A percentile compares a stretch with the other conserved stretches of the same genome.
Conservation (phyloP, 1,140 invertebrate genomes). For the Caenorhabditis remanei region DNA sequence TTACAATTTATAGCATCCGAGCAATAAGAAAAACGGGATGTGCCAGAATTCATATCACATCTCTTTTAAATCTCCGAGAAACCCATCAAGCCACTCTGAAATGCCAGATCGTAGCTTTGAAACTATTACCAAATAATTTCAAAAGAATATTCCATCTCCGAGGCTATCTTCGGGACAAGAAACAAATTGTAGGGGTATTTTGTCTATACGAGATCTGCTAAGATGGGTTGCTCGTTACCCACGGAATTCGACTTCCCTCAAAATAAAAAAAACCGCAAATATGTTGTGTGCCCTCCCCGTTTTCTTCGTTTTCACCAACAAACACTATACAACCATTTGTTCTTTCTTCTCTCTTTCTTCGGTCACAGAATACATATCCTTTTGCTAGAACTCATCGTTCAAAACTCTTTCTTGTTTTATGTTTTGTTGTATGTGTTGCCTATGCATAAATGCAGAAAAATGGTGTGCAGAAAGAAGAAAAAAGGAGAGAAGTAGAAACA, state of each 20-base stretch:
- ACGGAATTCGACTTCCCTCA: conserved; percentile 19
- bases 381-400: conserved; percentile 27
- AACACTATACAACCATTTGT: conserved; percentile 48
- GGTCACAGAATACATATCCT: not conserved
- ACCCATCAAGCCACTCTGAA: too few relatives aligned
- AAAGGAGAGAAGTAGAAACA: conserved; percentile 15
- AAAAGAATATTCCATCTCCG: not conserved
- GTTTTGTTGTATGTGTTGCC: conserved; percentile 25
- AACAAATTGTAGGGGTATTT: not conserved
- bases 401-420: conserved; percentile 14
- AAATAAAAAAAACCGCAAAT: not conserved
- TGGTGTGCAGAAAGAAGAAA: not conserved
- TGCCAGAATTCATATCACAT: too few relatives aligned
- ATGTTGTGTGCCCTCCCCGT: not conserved
- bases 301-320: not conserved
- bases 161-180: not conserved
- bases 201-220: not conserved
- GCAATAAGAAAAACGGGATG: too few relatives aligned
- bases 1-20: too few relatives aligned
- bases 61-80: too few relatives aligned
- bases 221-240: not conserved
- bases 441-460: conserved; percentile 49
- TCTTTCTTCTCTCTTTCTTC: conserved; percentile 5
- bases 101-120: not conserved
- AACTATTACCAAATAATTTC: not conserved